Base-by-base conservation (phyloP, 2,113 vertebrate species). In the Thalassarche chlororhynchos region DNA sequence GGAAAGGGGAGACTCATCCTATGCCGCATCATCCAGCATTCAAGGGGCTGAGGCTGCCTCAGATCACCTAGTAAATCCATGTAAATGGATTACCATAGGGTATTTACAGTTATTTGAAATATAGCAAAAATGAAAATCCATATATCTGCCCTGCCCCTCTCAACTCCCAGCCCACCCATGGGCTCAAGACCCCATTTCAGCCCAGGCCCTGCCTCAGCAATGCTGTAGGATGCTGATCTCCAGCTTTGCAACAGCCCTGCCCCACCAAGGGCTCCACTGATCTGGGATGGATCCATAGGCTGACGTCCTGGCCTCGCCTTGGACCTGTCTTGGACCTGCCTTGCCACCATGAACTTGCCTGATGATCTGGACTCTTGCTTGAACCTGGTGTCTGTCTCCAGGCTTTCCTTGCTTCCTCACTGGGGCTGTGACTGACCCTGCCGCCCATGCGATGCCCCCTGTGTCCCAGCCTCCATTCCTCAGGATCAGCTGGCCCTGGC, bases 21-120 rank as follows among this genome's bases (percentile, higher is more conserved):
- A 12, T 70, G 32, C 5, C 1, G 3, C 3, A 0, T 34, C 25
- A 57, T 17, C 14, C 36, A 47, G 2, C 10, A 16, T 15, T 28
- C 12, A 57, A 62, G 4, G 3, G 13, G 7, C 32, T 89, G 71
- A 58, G 8, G 10, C 25, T 38, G 18, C 25, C 25, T 55, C 47
- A 34, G 17, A 1, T 51, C 55, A 46, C 1, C 0, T 4, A 18
- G 40, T 47, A 75, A 79, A 75, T 60, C 34, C 14, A 15, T 11
- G 5, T 20, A 34, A 82, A 40, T 62, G 9, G 17, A 44, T 34
- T 52, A 26, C 7, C 9, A 12, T 12, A 65, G 14, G 16, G 8
- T 12, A 29, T 71, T 70, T 58, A 34, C 5, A 64, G n/a, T 31
- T 6, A 16, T n/a, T 15, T 58, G 12, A 74, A 58, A 29, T 0